phyloP scores from a whole-genome alignment of 2,797 vertebrate species.

The Thaleichthys pacificus region DNA sequence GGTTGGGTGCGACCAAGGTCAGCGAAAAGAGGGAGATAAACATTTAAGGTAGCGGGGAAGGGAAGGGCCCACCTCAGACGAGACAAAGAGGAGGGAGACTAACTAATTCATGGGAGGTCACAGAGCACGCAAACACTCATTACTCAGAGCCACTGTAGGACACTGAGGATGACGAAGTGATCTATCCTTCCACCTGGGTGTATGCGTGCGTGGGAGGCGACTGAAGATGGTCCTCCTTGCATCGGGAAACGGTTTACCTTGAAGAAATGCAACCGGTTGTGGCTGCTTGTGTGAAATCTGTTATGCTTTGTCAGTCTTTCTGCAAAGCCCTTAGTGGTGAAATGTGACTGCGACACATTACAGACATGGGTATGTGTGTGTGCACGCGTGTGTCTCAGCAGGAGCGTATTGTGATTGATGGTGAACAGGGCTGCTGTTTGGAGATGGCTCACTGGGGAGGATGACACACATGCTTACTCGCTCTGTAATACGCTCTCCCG shows the following conservation, averaged over 20 bases:
- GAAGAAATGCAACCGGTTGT: constrained; percentile 11
- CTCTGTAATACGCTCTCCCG: background rate
- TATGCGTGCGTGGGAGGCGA: constrained; percentile 8
- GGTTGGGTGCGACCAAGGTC: background rate
- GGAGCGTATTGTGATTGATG: constrained; percentile 25
- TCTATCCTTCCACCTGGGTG: constrained; percentile 10
- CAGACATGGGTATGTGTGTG: background rate
- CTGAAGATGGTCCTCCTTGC: constrained; percentile 46
- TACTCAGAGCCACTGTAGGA: constrained; percentile 71
- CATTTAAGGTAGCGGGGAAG: constrained; percentile 51
- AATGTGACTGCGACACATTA: background rate
- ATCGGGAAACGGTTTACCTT: constrained; percentile 23
- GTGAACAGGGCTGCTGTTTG: constrained; percentile 21
- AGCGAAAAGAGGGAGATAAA: constrained; percentile 58
- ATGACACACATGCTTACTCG: background rate
- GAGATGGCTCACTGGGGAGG: constrained; percentile 18
- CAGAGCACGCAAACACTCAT: constrained; percentile 74
- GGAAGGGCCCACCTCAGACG: constrained; percentile 57
- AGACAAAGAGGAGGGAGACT: constrained; percentile 61
- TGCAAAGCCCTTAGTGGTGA: background rate
- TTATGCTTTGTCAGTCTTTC: background rate
- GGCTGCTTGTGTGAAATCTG: background rate
- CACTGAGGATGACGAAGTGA: constrained; percentile 41
- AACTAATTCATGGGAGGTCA: constrained; percentile 74
- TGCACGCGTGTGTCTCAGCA: background rate